A percentile compares a stretch with the other conserved stretches of the same genome.
Evolutionary conservation across 2,888 invertebrate species (phyloP).

Genomic region (Drosophila eohydei): DNA sequence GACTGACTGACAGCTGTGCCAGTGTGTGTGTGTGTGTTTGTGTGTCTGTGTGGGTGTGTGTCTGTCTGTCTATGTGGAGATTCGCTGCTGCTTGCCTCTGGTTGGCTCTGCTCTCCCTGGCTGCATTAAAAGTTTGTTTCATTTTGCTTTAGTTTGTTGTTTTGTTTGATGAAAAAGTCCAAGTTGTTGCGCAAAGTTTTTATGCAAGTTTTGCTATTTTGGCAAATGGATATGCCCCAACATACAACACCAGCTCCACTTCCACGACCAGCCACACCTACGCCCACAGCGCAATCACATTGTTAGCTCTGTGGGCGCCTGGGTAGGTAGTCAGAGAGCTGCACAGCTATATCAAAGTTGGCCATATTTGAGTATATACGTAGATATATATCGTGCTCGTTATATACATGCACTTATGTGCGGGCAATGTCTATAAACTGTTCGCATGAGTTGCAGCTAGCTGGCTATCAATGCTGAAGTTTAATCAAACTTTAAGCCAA

Average conservation of each 20-base stretch:
- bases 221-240: conserved; percentile 75
- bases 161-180: conserved; percentile 81
- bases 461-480: conserved; percentile 60
- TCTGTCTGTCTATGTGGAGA: conserved; percentile 37
- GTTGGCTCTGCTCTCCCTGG: conserved; percentile 58
- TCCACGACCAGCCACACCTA: not conserved
- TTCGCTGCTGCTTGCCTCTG: conserved; percentile 45
- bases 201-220: conserved; percentile 80
- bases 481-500: conserved; percentile 63
- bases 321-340: conserved; percentile 12
- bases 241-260: not conserved
- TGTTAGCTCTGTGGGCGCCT: conserved; percentile 39
- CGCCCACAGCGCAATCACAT: conserved; percentile 20
- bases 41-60: conserved; percentile 30
- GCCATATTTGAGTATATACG: conserved; percentile 27
- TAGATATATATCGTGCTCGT: conserved; percentile 12
- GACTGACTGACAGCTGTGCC: conserved; percentile 79
- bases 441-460: conserved; percentile 33
- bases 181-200: conserved; percentile 80
- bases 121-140: conserved; percentile 78
- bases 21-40: conserved; percentile 42
- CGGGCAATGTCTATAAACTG: conserved; percentile 44
- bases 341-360: conserved; percentile 61
- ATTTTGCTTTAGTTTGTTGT: conserved; percentile 71
- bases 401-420: conserved; percentile 1